These are phyloP conservation scores for Saturnia pavonia DNA, from an alignment of 2,888 invertebrate species.

Conservation along the genomic window DNA sequence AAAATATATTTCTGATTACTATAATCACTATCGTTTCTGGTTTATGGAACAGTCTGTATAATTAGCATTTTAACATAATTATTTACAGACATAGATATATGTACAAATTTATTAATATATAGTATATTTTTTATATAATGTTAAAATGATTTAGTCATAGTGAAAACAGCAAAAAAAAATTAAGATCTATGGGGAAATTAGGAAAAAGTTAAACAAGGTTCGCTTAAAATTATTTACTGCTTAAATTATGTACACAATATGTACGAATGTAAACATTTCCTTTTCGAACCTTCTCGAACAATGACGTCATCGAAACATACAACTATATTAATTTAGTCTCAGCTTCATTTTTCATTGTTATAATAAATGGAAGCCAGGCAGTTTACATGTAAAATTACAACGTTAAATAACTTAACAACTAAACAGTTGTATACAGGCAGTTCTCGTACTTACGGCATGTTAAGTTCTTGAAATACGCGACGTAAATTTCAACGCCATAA, in stretches of 20 bases:
- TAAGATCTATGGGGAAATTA: background rate
- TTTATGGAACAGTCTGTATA: too few relatives aligned
- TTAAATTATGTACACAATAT: background rate
- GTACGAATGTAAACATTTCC: background rate
- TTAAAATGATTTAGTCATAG: too few relatives aligned
- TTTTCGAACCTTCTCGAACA: background rate
- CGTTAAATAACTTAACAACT: background rate
- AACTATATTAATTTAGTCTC: background rate
- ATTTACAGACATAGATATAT: too few relatives aligned
- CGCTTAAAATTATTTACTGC: background rate
- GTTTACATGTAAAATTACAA: background rate
- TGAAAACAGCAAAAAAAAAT: too few relatives aligned
- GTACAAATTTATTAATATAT: too few relatives aligned
- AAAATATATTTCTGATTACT: too few relatives aligned
- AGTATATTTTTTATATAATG: too few relatives aligned
- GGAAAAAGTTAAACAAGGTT: background rate
- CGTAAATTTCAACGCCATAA: too few relatives aligned
- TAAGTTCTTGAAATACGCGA: too few relatives aligned
- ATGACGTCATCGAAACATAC: background rate
- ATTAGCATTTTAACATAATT: too few relatives aligned
- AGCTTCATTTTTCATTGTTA: background rate
- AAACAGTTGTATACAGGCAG: background rate
- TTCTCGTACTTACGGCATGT: too few relatives aligned
- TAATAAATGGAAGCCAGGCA: background rate
- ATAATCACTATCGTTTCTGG: too few relatives aligned